phyloP scores from a whole-genome alignment of 2,888 invertebrate genomes.

The Leptinotarsa tumamoca region DNA sequence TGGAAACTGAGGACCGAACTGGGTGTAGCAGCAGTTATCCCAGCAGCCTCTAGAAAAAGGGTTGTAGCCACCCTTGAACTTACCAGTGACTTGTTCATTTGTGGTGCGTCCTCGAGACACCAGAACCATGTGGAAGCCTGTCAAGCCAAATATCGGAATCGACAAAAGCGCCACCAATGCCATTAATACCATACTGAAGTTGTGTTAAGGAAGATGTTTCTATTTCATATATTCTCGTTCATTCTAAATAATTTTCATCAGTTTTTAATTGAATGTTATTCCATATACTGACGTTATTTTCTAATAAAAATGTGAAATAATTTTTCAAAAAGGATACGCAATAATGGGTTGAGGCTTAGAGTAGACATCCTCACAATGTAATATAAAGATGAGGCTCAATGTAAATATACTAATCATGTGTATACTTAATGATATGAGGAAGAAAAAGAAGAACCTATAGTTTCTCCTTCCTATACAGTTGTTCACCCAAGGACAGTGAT shows the following conservation, averaged over 20 bases:
- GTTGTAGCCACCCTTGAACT: slow-evolving; percentile 98
- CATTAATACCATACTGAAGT: slow-evolving; percentile 86
- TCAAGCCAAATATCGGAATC: slow-evolving; percentile 97
- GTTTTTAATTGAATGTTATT: too few relatives aligned
- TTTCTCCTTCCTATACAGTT: slow-evolving; percentile 97
- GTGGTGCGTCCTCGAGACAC: slow-evolving; percentile 97
- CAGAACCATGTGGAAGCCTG: slow-evolving; percentile 97
- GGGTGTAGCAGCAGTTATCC: slow-evolving; percentile 93
- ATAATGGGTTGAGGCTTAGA: slow-evolving; percentile 85
- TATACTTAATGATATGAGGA: slow-evolving; percentile 93
- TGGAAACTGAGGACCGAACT: slow-evolving; percentile 97
- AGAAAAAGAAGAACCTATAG: slow-evolving; percentile 99
- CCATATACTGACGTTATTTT: not conserved
- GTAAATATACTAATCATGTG: slow-evolving; percentile 99
- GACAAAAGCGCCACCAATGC: slow-evolving; percentile 90
- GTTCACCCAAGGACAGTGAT: slow-evolving; percentile 99
- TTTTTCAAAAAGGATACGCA: slow-evolving; percentile 81
- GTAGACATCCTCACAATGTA: slow-evolving; percentile 85
- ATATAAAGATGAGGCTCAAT: slow-evolving; percentile 91
- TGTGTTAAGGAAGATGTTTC: slow-evolving; percentile 32
- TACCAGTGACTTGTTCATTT: slow-evolving; percentile 99
- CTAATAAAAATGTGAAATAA: not conserved
- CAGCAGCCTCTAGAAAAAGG: slow-evolving; percentile 97
- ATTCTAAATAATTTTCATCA: not conserved
- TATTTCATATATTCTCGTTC: too few relatives aligned